phyloP scores from a whole-genome alignment of 2,888 invertebrate genomes.

The Phortica magna region DNA sequence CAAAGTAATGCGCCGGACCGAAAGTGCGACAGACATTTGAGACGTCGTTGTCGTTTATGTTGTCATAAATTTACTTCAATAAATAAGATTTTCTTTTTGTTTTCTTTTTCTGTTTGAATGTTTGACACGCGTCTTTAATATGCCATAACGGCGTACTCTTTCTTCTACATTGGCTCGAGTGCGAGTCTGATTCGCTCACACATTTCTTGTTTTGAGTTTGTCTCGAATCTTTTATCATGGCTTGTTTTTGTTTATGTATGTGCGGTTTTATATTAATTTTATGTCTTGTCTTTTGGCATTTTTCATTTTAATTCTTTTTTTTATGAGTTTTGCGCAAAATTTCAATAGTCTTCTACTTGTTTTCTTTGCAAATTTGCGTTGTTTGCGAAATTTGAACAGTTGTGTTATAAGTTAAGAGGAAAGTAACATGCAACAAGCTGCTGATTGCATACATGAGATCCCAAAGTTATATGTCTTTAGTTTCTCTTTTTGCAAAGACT shows the following conservation, averaged over 20 bases:
- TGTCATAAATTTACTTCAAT: constrained; percentile 6
- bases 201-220: background rate
- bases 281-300: constrained; percentile 4
- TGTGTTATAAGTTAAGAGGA: background rate
- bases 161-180: constrained; percentile 3
- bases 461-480: no score
- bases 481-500: no score
- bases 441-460: no score
- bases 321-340: constrained; percentile 23
- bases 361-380: constrained; percentile 24
- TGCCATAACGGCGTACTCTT: constrained; percentile 16
- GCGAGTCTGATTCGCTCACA: constrained; percentile 9
- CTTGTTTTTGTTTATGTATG: constrained; percentile 3
- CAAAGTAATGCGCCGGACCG: no score
- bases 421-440: background rate
- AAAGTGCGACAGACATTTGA: no score
- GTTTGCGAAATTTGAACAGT: background rate
- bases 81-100: background rate
- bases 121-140: constrained; percentile 58
- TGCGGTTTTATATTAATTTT: constrained; percentile 16
- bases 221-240: background rate
- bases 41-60: background rate
- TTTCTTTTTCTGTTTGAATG: constrained; percentile 42
- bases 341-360: constrained; percentile 31
- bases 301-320: constrained; percentile 16